Evolutionary conservation across 2,888 invertebrate genomes (phyloP), one percentile per base, ranked within the genome.

Genomic region (Callimorpha dominula): DNA sequence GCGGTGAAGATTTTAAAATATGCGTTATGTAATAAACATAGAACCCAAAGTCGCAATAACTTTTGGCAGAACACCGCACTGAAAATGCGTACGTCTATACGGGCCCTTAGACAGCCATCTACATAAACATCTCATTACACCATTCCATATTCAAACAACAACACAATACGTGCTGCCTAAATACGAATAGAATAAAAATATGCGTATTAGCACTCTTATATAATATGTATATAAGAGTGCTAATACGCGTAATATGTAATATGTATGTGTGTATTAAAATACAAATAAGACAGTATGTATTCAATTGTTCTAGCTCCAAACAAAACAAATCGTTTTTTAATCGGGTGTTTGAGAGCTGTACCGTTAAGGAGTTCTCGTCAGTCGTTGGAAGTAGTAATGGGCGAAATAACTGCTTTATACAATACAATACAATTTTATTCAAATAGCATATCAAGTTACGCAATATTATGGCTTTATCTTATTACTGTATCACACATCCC

Each of bases 101-200:
- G 31, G 31, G 31, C 31, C 31, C 43, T 9, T 8, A 46, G 43
- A 4, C 43, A 46, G 43, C 8, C 43, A 46, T 46, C 8, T 9
- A 46, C 43, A 46, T 8, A n/a, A 20, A 15, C 42, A 8, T 42
- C 14, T 46, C 40, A 62, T 49, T 49, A 62, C 40, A 42, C 63
- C 49, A 42, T 64, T 63, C 52, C 42, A 50, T 46, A 52, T 50
- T 63, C 50, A n/a, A 17, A 50, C 52, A 49, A 63, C 52, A 12
- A 49, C 20, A 40, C 52, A 63, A 31, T 31, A 31, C 31, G 31
- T 31, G 31, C 31, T 63, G 63, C 72, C n/a, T 63, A 46, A 50
- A 50, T 42, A 52, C 43, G 64, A 72, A 68, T 54, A 12, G 72
- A 64, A 68, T 72, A 12, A 71, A 67, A 71, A 67, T 66, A 71